Percentiles rank a stretch among this genome's conserved stretches.
phyloP scores from a whole-genome alignment of 2,888 invertebrate species.

The Calephelis perditalis region DNA sequence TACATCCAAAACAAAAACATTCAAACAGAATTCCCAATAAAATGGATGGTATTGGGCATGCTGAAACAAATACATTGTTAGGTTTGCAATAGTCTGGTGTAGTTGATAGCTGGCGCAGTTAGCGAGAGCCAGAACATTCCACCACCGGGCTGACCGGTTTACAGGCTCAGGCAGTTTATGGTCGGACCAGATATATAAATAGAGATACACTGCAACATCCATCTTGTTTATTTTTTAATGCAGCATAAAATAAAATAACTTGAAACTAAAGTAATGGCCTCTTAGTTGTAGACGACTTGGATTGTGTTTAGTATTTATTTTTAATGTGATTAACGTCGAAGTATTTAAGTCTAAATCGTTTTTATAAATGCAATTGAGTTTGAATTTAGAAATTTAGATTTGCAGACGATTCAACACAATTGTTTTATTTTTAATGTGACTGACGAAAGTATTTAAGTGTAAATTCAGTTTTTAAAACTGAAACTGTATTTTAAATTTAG shows the following conservation, averaged over 20 bases:
- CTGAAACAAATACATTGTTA: conserved; percentile 59
- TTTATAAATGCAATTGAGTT: too few species aligned
- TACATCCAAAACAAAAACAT: not conserved
- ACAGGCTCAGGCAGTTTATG: conserved; percentile 62
- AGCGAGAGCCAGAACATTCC: conserved; percentile 68
- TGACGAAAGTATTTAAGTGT: too few species aligned
- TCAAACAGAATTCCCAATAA: not conserved
- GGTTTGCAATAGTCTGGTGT: conserved; percentile 50
- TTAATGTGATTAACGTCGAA: not conserved
- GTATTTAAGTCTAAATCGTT: too few species aligned
- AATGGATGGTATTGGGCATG: conserved; percentile 37
- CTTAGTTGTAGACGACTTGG: conserved; percentile 9
- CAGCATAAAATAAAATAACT: conserved; percentile 33
- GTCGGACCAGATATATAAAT: conserved; percentile 68
- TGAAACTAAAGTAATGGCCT: conserved; percentile 23
- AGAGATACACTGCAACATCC: conserved; percentile 66
- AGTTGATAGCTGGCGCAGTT: conserved; percentile 49
- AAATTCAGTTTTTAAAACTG: too few species aligned
- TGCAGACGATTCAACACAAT: too few species aligned
- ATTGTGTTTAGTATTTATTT: not conserved
- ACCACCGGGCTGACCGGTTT: conserved; percentile 65
- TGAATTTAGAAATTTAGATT: too few species aligned
- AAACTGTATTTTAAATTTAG: too few species aligned
- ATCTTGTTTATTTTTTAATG: conserved; percentile 59
- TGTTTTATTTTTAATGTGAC: too few species aligned